phyloP scores from a whole-genome alignment of 2,888 invertebrate species.

The Ectropis crepuscularia region DNA sequence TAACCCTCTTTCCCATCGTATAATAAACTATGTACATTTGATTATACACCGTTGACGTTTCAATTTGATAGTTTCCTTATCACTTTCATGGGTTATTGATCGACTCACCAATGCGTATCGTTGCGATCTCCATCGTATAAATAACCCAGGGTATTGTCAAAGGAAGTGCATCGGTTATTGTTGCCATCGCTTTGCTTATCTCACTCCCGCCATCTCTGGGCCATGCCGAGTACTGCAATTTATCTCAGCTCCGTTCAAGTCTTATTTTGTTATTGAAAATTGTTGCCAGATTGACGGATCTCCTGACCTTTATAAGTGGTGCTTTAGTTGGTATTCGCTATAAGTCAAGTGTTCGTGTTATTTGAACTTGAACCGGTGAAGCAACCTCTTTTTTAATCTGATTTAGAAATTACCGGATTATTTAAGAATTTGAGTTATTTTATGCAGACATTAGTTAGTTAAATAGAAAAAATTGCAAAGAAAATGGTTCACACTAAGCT shows the following conservation, averaged over 20 bases:
- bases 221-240: constrained; percentile 66
- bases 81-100: constrained; percentile 77
- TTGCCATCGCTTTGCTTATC: constrained; percentile 76
- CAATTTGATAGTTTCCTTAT: constrained; percentile 77
- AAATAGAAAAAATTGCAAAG: not conserved
- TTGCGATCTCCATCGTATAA: constrained; percentile 69
- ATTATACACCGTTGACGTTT: constrained; percentile 72
- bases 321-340: constrained; percentile 42
- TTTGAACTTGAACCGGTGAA: constrained; percentile 43
- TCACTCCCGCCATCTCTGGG: constrained; percentile 61
- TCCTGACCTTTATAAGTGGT: constrained; percentile 45
- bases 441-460: too few species aligned
- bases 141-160: constrained; percentile 74
- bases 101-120: constrained; percentile 72
- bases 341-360: constrained; percentile 42
- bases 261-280: constrained; percentile 73
- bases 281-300: constrained; percentile 61
- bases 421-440: constrained; percentile 8
- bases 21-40: constrained; percentile 60
- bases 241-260: constrained; percentile 65
- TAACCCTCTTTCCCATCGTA: constrained; percentile 45
- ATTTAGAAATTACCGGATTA: constrained; percentile 14
- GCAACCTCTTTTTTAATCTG: constrained; percentile 19
- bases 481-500: too few species aligned
- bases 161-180: constrained; percentile 83